Percentiles rank a stretch among this genome's conserved stretches.
These are phyloP conservation scores for Pollachius pollachius DNA, from an alignment of 2,113 vertebrate genomes.

Conservation along the genomic window DNA sequence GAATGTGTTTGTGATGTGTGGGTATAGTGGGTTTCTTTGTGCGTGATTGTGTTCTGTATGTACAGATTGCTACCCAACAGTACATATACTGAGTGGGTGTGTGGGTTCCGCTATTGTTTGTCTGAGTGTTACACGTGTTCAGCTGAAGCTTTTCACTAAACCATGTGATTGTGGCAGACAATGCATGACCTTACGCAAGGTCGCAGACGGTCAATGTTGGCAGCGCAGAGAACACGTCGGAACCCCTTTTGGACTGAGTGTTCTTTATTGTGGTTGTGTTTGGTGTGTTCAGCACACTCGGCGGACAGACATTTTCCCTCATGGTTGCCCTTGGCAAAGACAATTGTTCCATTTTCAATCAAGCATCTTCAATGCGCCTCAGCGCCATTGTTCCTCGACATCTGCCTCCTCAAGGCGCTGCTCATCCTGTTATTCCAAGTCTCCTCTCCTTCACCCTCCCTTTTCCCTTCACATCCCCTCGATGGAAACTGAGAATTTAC, in stretches of 20 bases:
- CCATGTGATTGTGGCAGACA: constrained; percentile 12
- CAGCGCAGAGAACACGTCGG: too few relatives aligned
- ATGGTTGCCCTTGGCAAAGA: neutral
- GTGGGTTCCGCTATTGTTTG: constrained; percentile 25
- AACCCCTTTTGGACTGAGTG: constrained; percentile 11
- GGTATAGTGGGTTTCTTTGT: neutral
- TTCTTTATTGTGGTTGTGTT: neutral
- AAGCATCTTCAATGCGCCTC: neutral
- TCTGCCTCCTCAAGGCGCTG: too few relatives aligned
- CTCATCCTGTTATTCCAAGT: too few relatives aligned
- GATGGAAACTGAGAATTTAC: too few relatives aligned
- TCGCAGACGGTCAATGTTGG: too few relatives aligned
- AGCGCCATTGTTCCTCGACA: neutral
- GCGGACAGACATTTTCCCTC: constrained; percentile 10
- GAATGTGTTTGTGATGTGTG: neutral
- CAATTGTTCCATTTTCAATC: constrained; percentile 18
- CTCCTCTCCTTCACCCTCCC: too few relatives aligned
- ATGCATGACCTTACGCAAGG: constrained; percentile 24
- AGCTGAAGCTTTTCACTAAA: neutral
- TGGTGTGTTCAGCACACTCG: constrained; percentile 3
- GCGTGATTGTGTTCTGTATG: neutral
- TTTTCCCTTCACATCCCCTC: too few relatives aligned
- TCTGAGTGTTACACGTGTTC: constrained; percentile 11
- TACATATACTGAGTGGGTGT: constrained; percentile 11
- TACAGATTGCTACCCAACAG: constrained; percentile 1